These are phyloP conservation scores for Ichneumon xanthorius DNA, from an alignment of 2,888 invertebrate species.

Conservation along the genomic window DNA sequence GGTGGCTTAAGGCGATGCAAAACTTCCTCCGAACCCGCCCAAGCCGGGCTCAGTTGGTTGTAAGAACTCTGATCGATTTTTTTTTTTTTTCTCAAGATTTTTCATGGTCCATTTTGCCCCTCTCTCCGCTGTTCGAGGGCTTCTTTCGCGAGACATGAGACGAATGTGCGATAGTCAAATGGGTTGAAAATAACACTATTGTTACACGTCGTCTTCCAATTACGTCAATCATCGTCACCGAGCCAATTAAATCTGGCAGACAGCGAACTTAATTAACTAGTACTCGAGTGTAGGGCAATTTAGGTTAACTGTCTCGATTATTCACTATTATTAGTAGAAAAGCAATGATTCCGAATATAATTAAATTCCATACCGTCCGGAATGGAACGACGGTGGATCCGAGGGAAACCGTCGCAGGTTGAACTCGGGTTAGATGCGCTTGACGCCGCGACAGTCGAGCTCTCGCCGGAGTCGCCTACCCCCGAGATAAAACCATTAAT, in stretches of 20 bases:
- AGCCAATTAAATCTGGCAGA: background rate
- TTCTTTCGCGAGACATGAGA: background rate
- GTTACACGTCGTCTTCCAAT: background rate
- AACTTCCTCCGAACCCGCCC: no score
- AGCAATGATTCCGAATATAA: background rate
- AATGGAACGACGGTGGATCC: background rate
- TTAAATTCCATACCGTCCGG: conserved; percentile 1
- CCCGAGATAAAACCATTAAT: conserved; percentile 60
- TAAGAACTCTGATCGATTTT: no score
- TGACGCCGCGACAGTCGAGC: conserved; percentile 25
- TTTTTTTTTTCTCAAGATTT: no score
- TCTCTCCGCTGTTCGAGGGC: background rate
- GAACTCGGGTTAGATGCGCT: conserved; percentile 28
- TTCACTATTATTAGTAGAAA: background rate
- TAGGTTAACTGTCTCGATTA: background rate
- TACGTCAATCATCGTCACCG: background rate
- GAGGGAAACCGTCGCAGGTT: background rate
- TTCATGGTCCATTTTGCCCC: no score
- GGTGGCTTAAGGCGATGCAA: no score
- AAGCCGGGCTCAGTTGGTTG: no score
- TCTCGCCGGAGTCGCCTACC: conserved; percentile 37
- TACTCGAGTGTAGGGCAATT: background rate
- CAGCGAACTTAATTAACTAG: background rate
- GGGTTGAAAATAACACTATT: background rate
- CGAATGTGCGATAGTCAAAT: background rate